A percentile compares a stretch with the other conserved stretches of the same genome.
Evolutionary conservation across 2,113 vertebrate genomes (phyloP).

Genomic region (Pristiophorus japonicus): DNA sequence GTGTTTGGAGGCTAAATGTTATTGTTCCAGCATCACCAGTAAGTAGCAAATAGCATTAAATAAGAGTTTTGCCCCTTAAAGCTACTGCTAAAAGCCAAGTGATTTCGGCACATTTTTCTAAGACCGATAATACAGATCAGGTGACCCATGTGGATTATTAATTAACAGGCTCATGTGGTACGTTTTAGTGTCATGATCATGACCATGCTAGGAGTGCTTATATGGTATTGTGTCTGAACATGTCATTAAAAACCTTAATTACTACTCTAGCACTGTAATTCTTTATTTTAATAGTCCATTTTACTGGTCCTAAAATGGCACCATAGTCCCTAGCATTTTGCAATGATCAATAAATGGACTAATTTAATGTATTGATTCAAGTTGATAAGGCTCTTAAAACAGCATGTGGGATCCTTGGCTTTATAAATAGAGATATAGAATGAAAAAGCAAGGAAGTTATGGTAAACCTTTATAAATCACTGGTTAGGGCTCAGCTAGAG

Average conservation of each 20-base stretch:
- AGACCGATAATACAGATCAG: background rate
- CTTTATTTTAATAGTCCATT: background rate
- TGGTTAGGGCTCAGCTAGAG: background rate
- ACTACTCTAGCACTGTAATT: background rate
- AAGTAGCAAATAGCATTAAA: background rate
- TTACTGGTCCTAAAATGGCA: background rate
- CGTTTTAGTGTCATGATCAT: background rate
- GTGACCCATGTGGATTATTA: conserved; percentile 1
- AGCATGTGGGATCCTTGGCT: background rate
- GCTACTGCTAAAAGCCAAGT: background rate
- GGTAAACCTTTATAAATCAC: background rate
- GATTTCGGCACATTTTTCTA: background rate
- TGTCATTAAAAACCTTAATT: background rate
- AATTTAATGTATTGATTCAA: background rate
- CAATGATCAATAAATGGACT: background rate
- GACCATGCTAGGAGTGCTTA: background rate
- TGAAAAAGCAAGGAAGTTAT: background rate
- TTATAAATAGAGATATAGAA: background rate
- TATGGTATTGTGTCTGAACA: background rate
- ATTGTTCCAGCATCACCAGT: background rate
- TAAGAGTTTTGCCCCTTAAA: background rate
- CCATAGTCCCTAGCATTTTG: too few species aligned
- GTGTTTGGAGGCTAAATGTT: background rate
- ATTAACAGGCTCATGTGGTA: background rate
- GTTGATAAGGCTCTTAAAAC: background rate